Percentiles rank a stretch among this genome's conserved stretches.
phyloP scores from a whole-genome alignment of 1,140 invertebrate genomes.

The Steinernema khuongi region DNA sequence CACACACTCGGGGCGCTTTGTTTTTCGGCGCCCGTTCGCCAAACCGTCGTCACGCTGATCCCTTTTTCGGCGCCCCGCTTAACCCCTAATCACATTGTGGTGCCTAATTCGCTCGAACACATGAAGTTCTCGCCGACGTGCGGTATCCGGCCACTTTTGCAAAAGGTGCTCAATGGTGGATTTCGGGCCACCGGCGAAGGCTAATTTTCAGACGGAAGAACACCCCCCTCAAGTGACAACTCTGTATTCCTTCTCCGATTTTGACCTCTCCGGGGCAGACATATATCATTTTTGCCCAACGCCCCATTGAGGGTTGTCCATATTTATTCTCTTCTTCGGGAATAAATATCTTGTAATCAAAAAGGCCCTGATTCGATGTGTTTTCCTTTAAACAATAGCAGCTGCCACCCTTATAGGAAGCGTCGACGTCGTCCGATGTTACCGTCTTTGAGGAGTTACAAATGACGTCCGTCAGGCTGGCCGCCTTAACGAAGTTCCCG shows the following conservation, averaged over 20 bases:
- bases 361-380: neutral
- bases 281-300: neutral
- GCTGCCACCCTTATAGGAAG: neutral
- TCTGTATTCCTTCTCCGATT: neutral
- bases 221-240: neutral
- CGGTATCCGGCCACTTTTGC: neutral
- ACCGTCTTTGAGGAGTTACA: too few relatives aligned
- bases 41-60: neutral
- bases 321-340: neutral
- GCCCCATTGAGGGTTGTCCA: conserved; percentile 1
- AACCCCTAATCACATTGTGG: conserved; percentile 7
- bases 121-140: neutral
- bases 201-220: neutral
- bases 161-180: neutral
- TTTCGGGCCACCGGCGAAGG: neutral
- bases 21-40: neutral
- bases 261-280: neutral
- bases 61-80: conserved; percentile 1
- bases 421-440: too few relatives aligned
- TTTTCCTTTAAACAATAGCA: neutral
- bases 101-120: conserved; percentile 2
- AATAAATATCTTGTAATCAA: conserved; percentile 3
- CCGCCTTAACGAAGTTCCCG: too few relatives aligned
- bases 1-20: neutral
- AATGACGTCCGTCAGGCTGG: too few relatives aligned